These are phyloP conservation scores for Lineus longissimus DNA, from an alignment of 1,140 invertebrate species.

Conservation along the genomic window DNA sequence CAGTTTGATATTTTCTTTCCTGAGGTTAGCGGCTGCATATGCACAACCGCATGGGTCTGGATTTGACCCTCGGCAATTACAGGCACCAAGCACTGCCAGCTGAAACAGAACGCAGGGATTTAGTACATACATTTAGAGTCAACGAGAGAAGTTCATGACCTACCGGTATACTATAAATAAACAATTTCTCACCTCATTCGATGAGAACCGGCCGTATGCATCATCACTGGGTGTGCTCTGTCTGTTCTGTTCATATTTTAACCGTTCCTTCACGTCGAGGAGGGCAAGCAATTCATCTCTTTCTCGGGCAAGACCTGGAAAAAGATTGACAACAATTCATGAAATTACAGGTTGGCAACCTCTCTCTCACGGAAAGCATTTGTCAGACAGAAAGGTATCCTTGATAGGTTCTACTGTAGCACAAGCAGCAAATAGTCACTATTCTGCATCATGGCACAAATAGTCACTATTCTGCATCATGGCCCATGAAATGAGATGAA, in stretches of 20 bases:
- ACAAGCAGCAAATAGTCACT: too few relatives aligned
- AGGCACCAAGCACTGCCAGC: slow-evolving; percentile 48
- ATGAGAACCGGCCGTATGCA: slow-evolving; percentile 36
- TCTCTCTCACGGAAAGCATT: too few relatives aligned
- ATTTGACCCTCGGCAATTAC: slow-evolving; percentile 36
- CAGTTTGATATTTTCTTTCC: slow-evolving; percentile 36
- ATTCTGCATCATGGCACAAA: too few relatives aligned
- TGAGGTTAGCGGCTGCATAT: slow-evolving; percentile 42
- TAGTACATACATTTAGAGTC: slow-evolving; percentile 5
- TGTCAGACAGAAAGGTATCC: too few relatives aligned
- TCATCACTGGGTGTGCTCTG: slow-evolving; percentile 32
- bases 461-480: too few relatives aligned
- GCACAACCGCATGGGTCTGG: slow-evolving; percentile 50
- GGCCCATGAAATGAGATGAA: too few relatives aligned
- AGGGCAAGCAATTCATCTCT: slow-evolving; percentile 46
- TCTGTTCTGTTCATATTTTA: slow-evolving; percentile 34
- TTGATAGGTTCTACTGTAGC: too few relatives aligned
- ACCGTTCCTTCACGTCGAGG: slow-evolving; percentile 43
- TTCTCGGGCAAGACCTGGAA: slow-evolving; percentile 32
- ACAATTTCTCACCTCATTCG: slow-evolving; percentile 42
- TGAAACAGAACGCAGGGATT: slow-evolving; percentile 15
- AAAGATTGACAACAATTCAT: neutral
- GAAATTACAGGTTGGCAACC: too few relatives aligned
- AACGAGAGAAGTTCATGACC: too few relatives aligned
- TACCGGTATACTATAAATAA: too few relatives aligned